These are phyloP conservation scores for Schrankia costaestrigalis DNA, from an alignment of 2,888 invertebrate species.

Conservation along the genomic window DNA sequence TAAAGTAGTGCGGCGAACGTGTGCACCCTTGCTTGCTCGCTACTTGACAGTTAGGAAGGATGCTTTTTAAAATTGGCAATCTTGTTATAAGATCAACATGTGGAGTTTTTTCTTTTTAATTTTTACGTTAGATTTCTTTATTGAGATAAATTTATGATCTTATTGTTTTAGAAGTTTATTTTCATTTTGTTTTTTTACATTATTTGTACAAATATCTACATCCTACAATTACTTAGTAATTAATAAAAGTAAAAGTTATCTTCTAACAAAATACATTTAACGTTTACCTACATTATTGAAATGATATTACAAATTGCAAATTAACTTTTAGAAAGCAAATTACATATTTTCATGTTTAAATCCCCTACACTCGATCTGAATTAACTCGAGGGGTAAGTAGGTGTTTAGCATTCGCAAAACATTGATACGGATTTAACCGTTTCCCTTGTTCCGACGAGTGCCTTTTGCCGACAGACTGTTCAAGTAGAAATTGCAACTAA, in stretches of 20 bases:
- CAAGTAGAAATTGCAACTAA: conserved; percentile 77
- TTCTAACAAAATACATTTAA: too few relatives aligned
- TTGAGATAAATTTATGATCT: too few relatives aligned
- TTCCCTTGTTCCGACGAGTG: conserved; percentile 65
- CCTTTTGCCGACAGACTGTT: conserved; percentile 59
- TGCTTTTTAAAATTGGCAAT: conserved; percentile 3
- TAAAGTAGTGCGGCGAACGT: conserved; percentile 21
- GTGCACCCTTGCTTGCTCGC: conserved; percentile 25
- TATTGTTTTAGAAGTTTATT: too few relatives aligned
- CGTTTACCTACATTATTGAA: too few relatives aligned
- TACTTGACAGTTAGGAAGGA: conserved; percentile 31
- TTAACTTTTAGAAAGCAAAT: too few relatives aligned
- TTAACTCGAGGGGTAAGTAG: conserved; percentile 32
- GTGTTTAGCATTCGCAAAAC: conserved; percentile 39
- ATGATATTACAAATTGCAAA: too few relatives aligned
- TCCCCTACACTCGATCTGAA: conserved; percentile 20
- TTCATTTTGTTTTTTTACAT: too few relatives aligned
- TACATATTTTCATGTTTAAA: neutral
- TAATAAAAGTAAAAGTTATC: too few relatives aligned
- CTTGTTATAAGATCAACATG: neutral
- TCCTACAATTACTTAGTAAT: too few relatives aligned
- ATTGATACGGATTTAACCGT: conserved; percentile 64
- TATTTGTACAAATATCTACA: too few relatives aligned
- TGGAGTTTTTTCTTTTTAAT: too few relatives aligned
- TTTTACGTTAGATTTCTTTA: too few relatives aligned